These are phyloP conservation scores for Ictalurus furcatus DNA, from an alignment of 2,113 vertebrate genomes.

Conservation along the genomic window DNA sequence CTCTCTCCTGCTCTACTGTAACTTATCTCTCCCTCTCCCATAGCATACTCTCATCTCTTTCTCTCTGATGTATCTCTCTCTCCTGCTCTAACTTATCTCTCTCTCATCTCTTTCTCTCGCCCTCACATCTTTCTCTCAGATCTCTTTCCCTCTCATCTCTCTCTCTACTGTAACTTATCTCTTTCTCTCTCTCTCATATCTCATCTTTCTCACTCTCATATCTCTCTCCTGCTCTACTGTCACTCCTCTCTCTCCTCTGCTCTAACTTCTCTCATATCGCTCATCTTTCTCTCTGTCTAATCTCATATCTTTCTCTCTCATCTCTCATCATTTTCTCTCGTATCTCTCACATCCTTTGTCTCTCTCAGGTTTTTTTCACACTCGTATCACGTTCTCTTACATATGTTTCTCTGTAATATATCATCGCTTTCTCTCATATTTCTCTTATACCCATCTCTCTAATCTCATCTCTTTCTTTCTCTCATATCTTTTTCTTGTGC, in stretches of 20 bases:
- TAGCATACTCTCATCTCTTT: background rate
- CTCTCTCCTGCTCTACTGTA: too few species aligned
- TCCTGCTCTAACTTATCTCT: too few species aligned
- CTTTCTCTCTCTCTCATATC: too few species aligned
- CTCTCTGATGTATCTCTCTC: background rate
- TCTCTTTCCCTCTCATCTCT: too few species aligned
- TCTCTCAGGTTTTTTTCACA: background rate
- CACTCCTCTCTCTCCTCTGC: too few species aligned
- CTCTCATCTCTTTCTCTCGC: too few species aligned
- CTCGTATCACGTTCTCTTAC: background rate
- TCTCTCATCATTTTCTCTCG: background rate
- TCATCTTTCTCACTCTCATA: background rate
- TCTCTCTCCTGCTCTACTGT: too few species aligned
- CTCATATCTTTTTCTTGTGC: background rate
- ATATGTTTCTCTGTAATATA: background rate
- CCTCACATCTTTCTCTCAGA: too few species aligned
- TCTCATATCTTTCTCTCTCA: background rate
- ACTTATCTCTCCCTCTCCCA: too few species aligned
- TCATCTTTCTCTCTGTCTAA: background rate
- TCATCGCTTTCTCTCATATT: background rate
- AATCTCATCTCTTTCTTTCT: background rate
- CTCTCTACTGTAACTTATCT: too few species aligned
- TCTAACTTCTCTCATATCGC: background rate
- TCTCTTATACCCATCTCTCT: background rate
- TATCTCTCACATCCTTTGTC: background rate